A percentile compares a stretch with the other conserved stretches of the same genome.
Evolutionary conservation across 2,888 invertebrate genomes (phyloP).

Genomic region (Epistrophe eligans): DNA sequence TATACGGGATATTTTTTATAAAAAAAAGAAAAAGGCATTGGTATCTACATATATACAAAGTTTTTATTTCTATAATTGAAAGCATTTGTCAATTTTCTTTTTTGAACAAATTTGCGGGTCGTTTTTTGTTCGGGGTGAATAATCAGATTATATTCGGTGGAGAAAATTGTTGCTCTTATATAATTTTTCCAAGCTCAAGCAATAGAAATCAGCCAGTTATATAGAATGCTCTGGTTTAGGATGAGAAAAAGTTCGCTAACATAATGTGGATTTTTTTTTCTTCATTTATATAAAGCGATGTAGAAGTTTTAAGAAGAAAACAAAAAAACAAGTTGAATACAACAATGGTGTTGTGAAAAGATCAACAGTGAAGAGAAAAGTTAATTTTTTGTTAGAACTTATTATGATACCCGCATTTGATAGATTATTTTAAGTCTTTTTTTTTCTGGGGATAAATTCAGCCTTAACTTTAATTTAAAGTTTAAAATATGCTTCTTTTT

Average conservation of each 20-base stretch:
- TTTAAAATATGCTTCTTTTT: too few relatives aligned
- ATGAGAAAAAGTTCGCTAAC: background rate
- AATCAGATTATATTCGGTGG: conserved; percentile 45
- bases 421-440: too few relatives aligned
- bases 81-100: conserved; percentile 49
- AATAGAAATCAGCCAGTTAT: background rate
- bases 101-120: conserved; percentile 38
- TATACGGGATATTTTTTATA: background rate
- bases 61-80: conserved; percentile 33
- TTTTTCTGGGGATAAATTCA: too few relatives aligned
- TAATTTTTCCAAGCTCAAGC: background rate
- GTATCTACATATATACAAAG: background rate
- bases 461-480: too few relatives aligned
- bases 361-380: background rate
- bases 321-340: background rate
- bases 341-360: background rate
- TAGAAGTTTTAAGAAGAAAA: background rate
- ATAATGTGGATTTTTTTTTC: background rate
- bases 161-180: conserved; percentile 6
- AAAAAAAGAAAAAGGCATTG: background rate
- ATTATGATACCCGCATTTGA: background rate
- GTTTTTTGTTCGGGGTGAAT: conserved; percentile 50
- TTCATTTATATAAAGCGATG: background rate
- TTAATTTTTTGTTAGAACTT: background rate
- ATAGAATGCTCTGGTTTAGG: background rate